phyloP scores from a whole-genome alignment of 2,113 vertebrate genomes.

The Parus major region DNA sequence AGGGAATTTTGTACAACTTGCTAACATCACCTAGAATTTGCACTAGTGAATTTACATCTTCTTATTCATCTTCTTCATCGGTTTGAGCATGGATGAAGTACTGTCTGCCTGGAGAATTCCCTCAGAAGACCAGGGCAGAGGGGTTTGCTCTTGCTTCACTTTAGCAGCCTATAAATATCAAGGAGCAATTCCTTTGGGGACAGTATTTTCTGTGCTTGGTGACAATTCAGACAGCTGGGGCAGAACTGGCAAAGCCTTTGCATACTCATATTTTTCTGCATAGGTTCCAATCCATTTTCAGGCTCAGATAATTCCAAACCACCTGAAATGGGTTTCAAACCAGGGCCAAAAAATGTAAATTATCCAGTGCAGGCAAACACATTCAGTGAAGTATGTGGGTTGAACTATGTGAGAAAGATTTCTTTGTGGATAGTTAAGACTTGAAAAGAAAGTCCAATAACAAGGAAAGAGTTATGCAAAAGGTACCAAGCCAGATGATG shows the following conservation, averaged over 20 bases:
- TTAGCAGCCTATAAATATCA: conserved; percentile 39
- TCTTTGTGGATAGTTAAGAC: neutral
- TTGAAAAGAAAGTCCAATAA: neutral
- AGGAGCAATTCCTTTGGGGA: neutral
- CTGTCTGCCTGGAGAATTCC: neutral
- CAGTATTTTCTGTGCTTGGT: conserved; percentile 35
- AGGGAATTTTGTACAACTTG: neutral
- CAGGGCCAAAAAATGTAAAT: neutral
- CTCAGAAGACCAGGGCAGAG: neutral
- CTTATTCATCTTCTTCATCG: neutral
- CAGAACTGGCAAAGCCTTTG: conserved; percentile 12
- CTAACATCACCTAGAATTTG: neutral
- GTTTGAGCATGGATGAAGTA: neutral
- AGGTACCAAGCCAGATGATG: neutral
- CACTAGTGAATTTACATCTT: neutral
- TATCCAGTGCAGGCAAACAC: neutral
- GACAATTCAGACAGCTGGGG: conserved; percentile 9
- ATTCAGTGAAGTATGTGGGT: neutral
- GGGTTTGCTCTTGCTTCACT: neutral
- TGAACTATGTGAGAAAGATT: neutral
- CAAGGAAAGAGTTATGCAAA: neutral
- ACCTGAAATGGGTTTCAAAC: neutral
- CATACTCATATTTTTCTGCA: neutral
- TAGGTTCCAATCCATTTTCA: conserved; percentile 17
- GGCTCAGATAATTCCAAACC: conserved; percentile 6